A percentile compares a stretch with the other conserved stretches of the same genome.
These are phyloP conservation scores for Agrotis ipsilon DNA, from an alignment of 2,888 invertebrate genomes.

Conservation along the genomic window DNA sequence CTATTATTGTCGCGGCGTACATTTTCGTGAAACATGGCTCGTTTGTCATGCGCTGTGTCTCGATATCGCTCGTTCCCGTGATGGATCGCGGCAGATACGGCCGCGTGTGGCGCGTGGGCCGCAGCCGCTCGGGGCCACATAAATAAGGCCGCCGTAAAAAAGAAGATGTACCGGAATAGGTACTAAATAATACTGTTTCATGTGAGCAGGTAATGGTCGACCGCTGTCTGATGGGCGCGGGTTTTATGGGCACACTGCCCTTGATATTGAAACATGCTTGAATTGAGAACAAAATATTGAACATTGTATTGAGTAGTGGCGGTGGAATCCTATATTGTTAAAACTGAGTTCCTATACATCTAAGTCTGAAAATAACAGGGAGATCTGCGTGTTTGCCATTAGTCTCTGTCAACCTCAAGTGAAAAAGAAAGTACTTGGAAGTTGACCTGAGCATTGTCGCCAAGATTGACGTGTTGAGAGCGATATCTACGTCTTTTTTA, in stretches of 20 bases:
- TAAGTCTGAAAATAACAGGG: too few species aligned
- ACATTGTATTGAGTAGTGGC: too few species aligned
- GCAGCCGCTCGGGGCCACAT: slow-evolving; percentile 51
- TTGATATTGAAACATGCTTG: not conserved
- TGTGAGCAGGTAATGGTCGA: slow-evolving; percentile 2
- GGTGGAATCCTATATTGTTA: too few species aligned
- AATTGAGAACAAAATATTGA: too few species aligned
- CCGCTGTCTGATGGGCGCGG: slow-evolving; percentile 11
- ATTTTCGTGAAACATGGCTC: slow-evolving; percentile 62
- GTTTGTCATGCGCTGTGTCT: slow-evolving; percentile 66
- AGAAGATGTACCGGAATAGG: slow-evolving; percentile 39
- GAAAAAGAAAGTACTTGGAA: too few species aligned
- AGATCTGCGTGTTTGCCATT: too few species aligned
- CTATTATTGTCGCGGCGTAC: slow-evolving; percentile 55
- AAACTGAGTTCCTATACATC: too few species aligned
- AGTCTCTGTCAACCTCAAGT: too few species aligned
- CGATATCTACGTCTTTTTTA: not conserved
- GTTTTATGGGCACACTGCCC: not conserved
- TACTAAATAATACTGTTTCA: slow-evolving; percentile 51
- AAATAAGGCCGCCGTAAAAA: slow-evolving; percentile 56
- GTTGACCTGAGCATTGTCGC: too few species aligned
- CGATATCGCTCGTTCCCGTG: slow-evolving; percentile 63
- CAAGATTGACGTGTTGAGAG: too few species aligned
- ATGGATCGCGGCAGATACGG: slow-evolving; percentile 59
- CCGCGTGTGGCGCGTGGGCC: slow-evolving; percentile 14